A percentile compares a stretch with the other conserved stretches of the same genome.
Conservation (phyloP, 2,797 vertebrate species). For the Girardinus metallicus region DNA sequence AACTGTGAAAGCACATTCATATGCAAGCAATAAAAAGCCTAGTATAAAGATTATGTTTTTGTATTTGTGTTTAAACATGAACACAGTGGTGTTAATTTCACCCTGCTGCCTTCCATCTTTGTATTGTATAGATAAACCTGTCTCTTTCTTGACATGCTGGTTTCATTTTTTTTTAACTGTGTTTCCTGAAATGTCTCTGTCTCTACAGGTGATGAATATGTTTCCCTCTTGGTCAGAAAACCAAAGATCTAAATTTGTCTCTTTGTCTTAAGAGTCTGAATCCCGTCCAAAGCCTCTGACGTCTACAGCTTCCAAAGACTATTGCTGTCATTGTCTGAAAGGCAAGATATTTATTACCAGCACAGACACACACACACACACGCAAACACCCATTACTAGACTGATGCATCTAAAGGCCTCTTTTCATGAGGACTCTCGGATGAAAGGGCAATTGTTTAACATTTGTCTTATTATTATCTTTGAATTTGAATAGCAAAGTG, state of each 20-base stretch:
- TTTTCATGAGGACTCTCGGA: not conserved
- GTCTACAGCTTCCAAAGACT: conserved; percentile 59
- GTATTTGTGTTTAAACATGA: not conserved
- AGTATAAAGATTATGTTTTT: not conserved
- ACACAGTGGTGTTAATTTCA: not conserved
- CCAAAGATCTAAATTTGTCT: conserved; percentile 65
- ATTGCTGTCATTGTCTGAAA: conserved; percentile 75
- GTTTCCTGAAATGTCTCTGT: conserved; percentile 48
- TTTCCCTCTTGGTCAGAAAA: conserved; percentile 46
- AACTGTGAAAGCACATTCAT: too few species aligned
- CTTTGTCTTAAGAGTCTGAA: conserved; percentile 66
- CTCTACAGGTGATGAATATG: conserved; percentile 51
- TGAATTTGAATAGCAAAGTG: not conserved
- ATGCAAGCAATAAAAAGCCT: too few species aligned
- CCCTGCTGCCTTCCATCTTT: not conserved
- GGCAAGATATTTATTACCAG: conserved; percentile 68
- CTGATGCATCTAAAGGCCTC: not conserved
- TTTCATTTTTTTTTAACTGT: not conserved
- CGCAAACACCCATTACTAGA: conserved; percentile 5
- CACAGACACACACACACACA: not conserved
- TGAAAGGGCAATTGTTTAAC: not conserved
- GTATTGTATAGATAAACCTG: not conserved
- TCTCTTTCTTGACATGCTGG: not conserved
- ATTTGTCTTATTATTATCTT: not conserved
- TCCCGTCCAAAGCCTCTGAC: conserved; percentile 66